phyloP scores from a whole-genome alignment of 1,140 invertebrate species.

The Bombus haemorrhoidalis region DNA sequence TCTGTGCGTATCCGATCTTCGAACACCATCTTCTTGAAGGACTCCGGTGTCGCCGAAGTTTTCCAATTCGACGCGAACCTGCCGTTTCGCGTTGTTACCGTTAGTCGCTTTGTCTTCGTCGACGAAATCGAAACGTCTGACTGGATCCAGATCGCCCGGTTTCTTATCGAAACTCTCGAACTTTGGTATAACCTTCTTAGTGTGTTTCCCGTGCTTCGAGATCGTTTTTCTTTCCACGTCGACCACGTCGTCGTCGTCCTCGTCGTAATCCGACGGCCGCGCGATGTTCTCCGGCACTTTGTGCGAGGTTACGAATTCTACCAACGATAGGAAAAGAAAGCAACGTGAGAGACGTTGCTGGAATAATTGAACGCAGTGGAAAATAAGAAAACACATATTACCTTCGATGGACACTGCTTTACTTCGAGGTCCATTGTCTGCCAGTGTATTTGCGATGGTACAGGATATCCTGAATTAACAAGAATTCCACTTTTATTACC shows the following conservation, averaged over 20 bases:
- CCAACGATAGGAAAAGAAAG: background rate
- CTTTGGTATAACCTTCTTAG: conserved; percentile 68
- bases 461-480: conserved; percentile 63
- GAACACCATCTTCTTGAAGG: conserved; percentile 72
- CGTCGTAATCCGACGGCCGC: conserved; percentile 55
- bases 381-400: background rate
- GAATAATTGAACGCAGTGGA: background rate
- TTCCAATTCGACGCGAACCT: conserved; percentile 75
- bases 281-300: conserved; percentile 72
- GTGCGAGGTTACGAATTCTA: conserved; percentile 77
- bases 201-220: conserved; percentile 68
- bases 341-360: background rate
- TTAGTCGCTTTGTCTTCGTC: conserved; percentile 52
- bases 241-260: conserved; percentile 60
- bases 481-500: background rate
- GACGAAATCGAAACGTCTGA: conserved; percentile 58
- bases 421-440: conserved; percentile 42
- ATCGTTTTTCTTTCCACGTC: conserved; percentile 68
- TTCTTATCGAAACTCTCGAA: conserved; percentile 73
- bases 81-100: conserved; percentile 62
- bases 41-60: conserved; percentile 77
- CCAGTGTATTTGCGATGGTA: conserved; percentile 59
- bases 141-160: conserved; percentile 49
- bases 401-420: conserved; percentile 18
- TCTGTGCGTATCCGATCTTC: conserved; percentile 65